Percentiles rank a stretch among this genome's conserved stretches.
Conservation (phyloP, 1,140 invertebrate species). For the Cryptotermes secundus region DNA sequence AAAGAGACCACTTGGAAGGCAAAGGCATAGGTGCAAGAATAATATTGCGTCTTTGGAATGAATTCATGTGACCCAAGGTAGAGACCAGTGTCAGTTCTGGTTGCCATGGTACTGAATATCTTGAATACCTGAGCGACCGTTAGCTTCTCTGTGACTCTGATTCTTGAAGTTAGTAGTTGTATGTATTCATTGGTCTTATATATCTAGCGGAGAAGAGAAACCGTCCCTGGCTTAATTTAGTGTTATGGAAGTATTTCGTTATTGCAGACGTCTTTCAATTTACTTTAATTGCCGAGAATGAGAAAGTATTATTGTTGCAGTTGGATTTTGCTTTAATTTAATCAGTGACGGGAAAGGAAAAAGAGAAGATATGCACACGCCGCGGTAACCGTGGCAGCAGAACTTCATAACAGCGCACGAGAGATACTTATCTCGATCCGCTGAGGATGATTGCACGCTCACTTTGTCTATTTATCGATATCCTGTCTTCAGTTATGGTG, state of each 20-base stretch:
- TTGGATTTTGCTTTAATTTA: conserved; percentile 35
- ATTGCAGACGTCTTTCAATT: conserved; percentile 34
- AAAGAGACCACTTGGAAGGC: too few species aligned
- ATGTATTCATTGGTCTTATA: not conserved
- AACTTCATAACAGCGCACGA: not conserved
- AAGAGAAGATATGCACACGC: not conserved
- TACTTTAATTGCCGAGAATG: conserved; percentile 34
- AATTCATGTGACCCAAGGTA: too few species aligned
- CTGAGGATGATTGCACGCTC: not conserved
- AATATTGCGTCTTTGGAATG: too few species aligned
- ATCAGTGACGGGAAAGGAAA: conserved; percentile 32
- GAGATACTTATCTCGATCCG: not conserved
- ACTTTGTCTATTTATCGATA: too few species aligned
- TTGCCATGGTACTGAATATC: too few species aligned
- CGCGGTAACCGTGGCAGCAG: not conserved
- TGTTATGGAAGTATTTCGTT: conserved; percentile 25
- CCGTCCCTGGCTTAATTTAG: conserved; percentile 5
- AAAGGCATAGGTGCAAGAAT: too few species aligned
- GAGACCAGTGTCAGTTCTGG: too few species aligned
- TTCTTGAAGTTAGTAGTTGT: not conserved
- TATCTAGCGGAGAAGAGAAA: not conserved
- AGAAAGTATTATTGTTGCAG: conserved; percentile 28
- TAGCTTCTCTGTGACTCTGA: too few species aligned
- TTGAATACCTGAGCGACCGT: too few species aligned
- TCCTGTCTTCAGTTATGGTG: too few species aligned